These are phyloP conservation scores for Polyploca ridens DNA, from an alignment of 2,888 invertebrate genomes.

Conservation along the genomic window DNA sequence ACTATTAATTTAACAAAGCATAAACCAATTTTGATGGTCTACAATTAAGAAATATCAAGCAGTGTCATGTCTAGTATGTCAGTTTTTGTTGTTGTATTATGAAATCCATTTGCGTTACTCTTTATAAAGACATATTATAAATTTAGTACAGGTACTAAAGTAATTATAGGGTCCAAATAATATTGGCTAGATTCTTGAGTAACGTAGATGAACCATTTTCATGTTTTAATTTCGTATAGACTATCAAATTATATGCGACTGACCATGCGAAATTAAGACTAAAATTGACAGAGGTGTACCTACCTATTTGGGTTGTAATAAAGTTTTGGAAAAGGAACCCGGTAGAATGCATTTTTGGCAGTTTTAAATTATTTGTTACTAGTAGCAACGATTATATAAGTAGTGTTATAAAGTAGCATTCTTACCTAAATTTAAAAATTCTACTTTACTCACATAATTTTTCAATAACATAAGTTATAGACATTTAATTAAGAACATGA, in stretches of 20 bases:
- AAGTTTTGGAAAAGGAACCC: background rate
- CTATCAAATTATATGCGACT: conserved; percentile 8
- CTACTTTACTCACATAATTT: background rate
- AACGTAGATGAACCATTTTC: conserved; percentile 46
- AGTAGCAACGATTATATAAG: background rate
- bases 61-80: conserved; percentile 3
- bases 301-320: background rate
- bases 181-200: conserved; percentile 58
- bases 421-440: conserved; percentile 5
- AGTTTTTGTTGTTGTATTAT: conserved; percentile 11
- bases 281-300: background rate
- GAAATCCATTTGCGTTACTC: conserved; percentile 38
- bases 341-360: background rate
- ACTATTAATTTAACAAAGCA: background rate
- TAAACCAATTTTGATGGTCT: background rate
- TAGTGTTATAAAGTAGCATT: conserved; percentile 1
- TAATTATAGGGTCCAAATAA: conserved; percentile 71
- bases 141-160: conserved; percentile 61
- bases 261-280: conserved; percentile 13
- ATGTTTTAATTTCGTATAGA: conserved; percentile 21
- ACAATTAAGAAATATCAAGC: background rate
- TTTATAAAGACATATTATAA: conserved; percentile 39
- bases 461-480: background rate
- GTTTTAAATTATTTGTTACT: background rate
- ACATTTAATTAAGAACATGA: background rate